phyloP scores from a whole-genome alignment of 2,888 invertebrate genomes.

The Chironomus riparius region DNA sequence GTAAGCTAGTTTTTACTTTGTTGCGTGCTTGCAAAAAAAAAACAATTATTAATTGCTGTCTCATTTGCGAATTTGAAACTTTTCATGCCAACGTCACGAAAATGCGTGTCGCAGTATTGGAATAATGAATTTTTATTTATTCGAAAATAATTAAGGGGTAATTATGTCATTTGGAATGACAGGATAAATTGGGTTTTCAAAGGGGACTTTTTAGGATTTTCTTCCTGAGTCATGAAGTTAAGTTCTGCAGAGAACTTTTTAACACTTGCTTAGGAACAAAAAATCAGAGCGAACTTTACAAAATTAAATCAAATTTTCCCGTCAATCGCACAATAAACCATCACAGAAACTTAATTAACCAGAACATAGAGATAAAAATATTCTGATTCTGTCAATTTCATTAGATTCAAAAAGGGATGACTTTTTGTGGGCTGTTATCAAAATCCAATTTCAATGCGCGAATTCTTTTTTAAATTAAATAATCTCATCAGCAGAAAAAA shows the following conservation, averaged over 20 bases:
- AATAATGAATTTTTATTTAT: background rate
- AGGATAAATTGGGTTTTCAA: background rate
- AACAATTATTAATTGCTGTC: background rate
- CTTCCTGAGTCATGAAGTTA: no score
- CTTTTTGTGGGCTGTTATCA: background rate
- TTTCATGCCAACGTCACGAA: background rate
- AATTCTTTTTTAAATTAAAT: constrained; percentile 11
- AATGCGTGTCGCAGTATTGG: background rate
- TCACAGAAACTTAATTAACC: no score
- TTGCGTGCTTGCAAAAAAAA: background rate
- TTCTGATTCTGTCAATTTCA: background rate
- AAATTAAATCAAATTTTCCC: no score
- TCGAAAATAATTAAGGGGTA: background rate
- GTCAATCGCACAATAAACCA: no score
- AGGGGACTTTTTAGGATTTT: no score
- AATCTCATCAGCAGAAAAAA: constrained; percentile 9
- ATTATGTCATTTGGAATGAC: background rate
- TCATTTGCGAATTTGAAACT: background rate
- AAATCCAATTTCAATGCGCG: background rate
- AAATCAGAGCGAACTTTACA: no score
- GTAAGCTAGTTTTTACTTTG: constrained; percentile 51
- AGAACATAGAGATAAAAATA: no score
- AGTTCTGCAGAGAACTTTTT: no score
- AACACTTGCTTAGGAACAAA: no score
- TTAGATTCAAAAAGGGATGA: background rate